Base-by-base conservation (phyloP, 2,797 vertebrate species). In the Pitangus sulphuratus region DNA sequence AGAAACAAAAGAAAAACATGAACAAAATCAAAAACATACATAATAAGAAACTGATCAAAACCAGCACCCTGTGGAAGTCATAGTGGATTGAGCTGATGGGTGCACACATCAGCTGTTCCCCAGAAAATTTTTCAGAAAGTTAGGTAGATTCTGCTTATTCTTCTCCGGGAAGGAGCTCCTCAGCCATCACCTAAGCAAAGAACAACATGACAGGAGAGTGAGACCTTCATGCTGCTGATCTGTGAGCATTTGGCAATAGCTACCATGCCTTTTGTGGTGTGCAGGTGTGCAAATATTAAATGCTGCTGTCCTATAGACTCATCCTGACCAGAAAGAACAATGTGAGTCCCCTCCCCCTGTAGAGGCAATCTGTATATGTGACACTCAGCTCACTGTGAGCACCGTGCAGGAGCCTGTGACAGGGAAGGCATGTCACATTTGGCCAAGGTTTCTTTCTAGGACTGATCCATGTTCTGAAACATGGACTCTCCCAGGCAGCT, bases 401-500 rank as follows among this genome's bases (percentile, higher is more conserved):
- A 11, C 25, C 45, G 84, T 85, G 40, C 60, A 0, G 0, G 54
- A 79, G 58, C 48, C 45, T 42, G 44, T 54, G 74, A 33, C 53
- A 68, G 45, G 13, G 30, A 72, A 80, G n/a, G 53, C 25, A 8
- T 78, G 33, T 30, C 20, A n/a, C 33, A 37, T 84, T 62, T 15
- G 6, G 31, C 44, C 54, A 79, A 72, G 0, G 2, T 53, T 92
- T 72, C 69, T 84, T 83, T 79, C 69, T 76, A 88, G 65, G 47
- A 56, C 25, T 79, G 28, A 77, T 87, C 83, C 62, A 42, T 1
- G 0, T 85, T 58, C 69, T 76, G 86, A 39, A 93, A 87, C 30
- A 56, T 42, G 40, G 71, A 89, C 47, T 93, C n/a, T 94, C 72
- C 47, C 66, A 71, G 69, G 71, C 84, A 95, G 87, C 44, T 91